Evolutionary conservation across 2,888 invertebrate genomes (phyloP), one percentile per base, ranked within the genome.

Genomic region (Branchipolynoe longqiensis): DNA sequence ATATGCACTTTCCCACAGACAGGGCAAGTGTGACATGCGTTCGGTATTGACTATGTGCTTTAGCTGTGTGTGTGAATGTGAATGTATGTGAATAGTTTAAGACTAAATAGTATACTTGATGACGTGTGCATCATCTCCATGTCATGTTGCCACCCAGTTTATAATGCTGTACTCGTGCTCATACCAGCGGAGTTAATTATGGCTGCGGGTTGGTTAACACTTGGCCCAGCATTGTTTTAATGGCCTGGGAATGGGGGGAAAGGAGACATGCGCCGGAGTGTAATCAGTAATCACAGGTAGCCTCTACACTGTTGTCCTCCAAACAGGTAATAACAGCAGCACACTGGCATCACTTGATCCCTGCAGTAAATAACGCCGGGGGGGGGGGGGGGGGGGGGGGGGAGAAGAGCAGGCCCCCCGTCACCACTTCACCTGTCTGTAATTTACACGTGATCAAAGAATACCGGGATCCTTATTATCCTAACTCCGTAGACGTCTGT

Each of bases 381-480:
- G 1, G 14, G 25, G 62, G 25, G 25, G 31, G 12, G 25, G 1
- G 25, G 25, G 31, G 4, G 14, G 25, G 58, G 58, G 58, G 58
- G 58, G 4, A 58, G 58, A 8, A n/a, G n/a, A 8, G 14, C 58
- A 18, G 25, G n/a, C 31, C 31, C 6, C 62, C 31, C 25, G 22
- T 25, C 38, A 36, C 69, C 69, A 69, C 69, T 69, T 69, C 18
- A 62, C 62, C 62, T 22, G 69, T n/a, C 62, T 38, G n/a, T 25
- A 69, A 69, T 69, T 69, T 33, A 38, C 22, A 22, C 8, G 36
- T 69, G 69, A 69, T 69, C 69, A 69, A 69, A 69, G 38, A n/a
- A 22, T 12, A 12, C 36, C 36, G 36, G n/a, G 69, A 38, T 14
- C 69, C 33, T 69, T 69, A 69, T 69, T 69, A 69, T 69, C 69